Evolutionary conservation across 2,888 invertebrate genomes (phyloP).

Genomic region (Hyposoter didymator): DNA sequence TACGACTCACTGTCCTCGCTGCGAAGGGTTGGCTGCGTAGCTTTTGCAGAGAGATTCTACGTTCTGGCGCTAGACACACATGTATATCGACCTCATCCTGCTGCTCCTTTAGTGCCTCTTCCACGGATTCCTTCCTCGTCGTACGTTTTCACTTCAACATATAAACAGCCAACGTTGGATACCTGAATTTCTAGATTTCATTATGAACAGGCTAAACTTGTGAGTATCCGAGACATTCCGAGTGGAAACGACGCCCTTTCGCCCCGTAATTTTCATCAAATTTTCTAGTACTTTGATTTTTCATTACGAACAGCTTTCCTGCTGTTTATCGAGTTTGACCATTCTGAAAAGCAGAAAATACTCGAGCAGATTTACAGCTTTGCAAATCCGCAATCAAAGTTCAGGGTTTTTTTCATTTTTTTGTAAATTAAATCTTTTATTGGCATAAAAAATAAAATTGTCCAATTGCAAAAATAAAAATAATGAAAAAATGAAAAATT

Average conservation of each 20-base stretch:
- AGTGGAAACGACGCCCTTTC: background rate
- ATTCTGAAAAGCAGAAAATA: background rate
- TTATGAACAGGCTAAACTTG: background rate
- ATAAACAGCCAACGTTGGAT: background rate
- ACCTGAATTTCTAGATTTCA: constrained; percentile 7
- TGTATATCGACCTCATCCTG: constrained; percentile 16
- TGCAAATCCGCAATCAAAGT: too few species aligned
- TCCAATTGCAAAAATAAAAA: too few species aligned
- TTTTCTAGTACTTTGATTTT: background rate
- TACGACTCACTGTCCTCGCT: constrained; percentile 66
- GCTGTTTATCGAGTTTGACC: background rate
- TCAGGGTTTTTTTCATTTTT: too few species aligned
- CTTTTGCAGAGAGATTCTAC: constrained; percentile 34
- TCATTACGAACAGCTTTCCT: background rate
- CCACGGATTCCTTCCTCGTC: constrained; percentile 35
- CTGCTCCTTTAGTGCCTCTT: constrained; percentile 42
- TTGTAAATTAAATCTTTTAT: too few species aligned
- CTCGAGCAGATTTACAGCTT: background rate
- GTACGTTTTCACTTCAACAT: background rate
- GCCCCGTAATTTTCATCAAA: background rate
- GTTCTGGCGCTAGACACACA: background rate
- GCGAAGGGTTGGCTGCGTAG: constrained; percentile 44
- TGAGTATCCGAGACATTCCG: background rate
- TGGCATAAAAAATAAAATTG: too few species aligned
- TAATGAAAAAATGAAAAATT: too few species aligned